Conservation (phyloP, 2,113 vertebrate species). For the Pantherophis guttatus region DNA sequence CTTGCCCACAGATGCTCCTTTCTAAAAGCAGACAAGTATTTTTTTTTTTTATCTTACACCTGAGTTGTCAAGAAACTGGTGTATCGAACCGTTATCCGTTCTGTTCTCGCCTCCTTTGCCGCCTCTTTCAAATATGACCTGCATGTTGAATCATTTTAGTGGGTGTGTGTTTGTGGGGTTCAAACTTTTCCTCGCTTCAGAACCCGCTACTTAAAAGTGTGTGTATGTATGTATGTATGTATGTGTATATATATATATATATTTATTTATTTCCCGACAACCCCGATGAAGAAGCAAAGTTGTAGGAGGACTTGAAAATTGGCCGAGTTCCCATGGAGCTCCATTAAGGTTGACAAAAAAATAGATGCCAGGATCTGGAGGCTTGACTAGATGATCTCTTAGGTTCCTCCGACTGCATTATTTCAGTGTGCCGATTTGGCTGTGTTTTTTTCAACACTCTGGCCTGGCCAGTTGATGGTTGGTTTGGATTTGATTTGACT, state of each 20-base stretch:
- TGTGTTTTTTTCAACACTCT: neutral
- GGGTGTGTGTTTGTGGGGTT: neutral
- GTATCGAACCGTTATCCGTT: too few species aligned
- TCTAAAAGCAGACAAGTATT: neutral
- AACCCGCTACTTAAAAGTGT: neutral
- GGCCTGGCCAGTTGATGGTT: neutral
- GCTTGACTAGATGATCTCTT: neutral
- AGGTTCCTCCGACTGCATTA: neutral
- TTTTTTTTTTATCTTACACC: neutral
- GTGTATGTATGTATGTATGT: too few species aligned
- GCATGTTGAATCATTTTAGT: neutral
- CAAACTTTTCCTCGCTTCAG: neutral
- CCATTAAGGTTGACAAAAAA: neutral
- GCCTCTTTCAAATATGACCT: neutral
- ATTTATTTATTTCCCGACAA: too few species aligned
- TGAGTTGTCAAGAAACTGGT: neutral
- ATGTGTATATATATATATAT: too few species aligned
- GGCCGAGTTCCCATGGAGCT: neutral
- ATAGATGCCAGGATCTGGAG: neutral
- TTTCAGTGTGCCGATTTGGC: neutral
- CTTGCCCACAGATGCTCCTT: neutral
- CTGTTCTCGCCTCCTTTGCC: neutral
- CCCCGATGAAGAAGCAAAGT: neutral
- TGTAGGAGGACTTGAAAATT: neutral
- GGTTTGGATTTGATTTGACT: neutral